phyloP scores from a whole-genome alignment of 1,140 invertebrate species.

The Drosophila melanogaster region Release_6_plus_ISO1_MT NT_037436.4:19030501-19031000 shows the following conservation, averaged over 20 bases:
- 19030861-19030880: conserved; percentile 66
- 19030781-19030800: conserved; percentile 60
- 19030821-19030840: not conserved
- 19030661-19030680: conserved; percentile 78
- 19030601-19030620: conserved; percentile 75
- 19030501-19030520: conserved; percentile 10
- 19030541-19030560: conserved; percentile 18
- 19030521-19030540: too few species aligned
- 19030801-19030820: conserved; percentile 53
- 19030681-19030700: conserved; percentile 47
- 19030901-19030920: conserved; percentile 70
- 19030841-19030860: conserved; percentile 26
- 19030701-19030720: conserved; percentile 65
- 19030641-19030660: conserved; percentile 58
- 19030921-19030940: conserved; percentile 79
- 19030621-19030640: conserved; percentile 45
- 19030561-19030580: conserved; percentile 28
- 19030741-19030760: conserved; percentile 10
- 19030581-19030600: conserved; percentile 66
- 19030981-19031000: conserved; percentile 15
- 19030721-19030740: conserved; percentile 15
- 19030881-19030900: conserved; percentile 77
- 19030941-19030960: conserved; percentile 14
- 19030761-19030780: conserved; percentile 30
- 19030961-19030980: conserved; percentile 30